phyloP scores from a whole-genome alignment of 2,113 vertebrate species.

The Boulengeromyrus knoepffleri region DNA sequence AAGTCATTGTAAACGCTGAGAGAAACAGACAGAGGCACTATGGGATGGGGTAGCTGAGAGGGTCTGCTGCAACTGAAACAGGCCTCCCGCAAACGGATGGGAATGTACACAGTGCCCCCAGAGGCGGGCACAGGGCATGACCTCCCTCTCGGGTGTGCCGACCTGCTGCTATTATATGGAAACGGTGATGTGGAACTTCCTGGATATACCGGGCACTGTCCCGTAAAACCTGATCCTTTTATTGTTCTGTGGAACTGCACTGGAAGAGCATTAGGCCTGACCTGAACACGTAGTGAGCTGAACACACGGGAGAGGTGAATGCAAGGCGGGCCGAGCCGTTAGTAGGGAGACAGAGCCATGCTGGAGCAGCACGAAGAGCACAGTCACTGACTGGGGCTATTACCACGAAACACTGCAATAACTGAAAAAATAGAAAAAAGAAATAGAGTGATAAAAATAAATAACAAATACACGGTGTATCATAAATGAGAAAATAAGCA shows the following conservation, averaged over 20 bases:
- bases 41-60: neutral
- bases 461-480: neutral
- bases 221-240: neutral
- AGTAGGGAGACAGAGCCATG: neutral
- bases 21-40: neutral
- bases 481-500: neutral
- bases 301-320: neutral
- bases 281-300: neutral
- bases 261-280: neutral
- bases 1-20: neutral
- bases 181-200: neutral
- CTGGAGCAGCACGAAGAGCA: no score
- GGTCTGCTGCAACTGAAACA: neutral
- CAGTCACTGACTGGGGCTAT: neutral
- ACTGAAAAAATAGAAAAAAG: neutral
- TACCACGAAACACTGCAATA: neutral
- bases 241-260: neutral
- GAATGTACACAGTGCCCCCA: neutral
- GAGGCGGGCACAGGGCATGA: neutral
- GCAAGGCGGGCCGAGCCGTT: neutral
- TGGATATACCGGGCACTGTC: neutral
- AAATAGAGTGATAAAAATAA: neutral
- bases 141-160: neutral
- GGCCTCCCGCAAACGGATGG: neutral
- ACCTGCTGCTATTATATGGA: neutral